Percentiles rank a stretch among this genome's conserved stretches.
Conservation (phyloP, 2,888 invertebrate species). For the Cheilosia vernalis region DNA sequence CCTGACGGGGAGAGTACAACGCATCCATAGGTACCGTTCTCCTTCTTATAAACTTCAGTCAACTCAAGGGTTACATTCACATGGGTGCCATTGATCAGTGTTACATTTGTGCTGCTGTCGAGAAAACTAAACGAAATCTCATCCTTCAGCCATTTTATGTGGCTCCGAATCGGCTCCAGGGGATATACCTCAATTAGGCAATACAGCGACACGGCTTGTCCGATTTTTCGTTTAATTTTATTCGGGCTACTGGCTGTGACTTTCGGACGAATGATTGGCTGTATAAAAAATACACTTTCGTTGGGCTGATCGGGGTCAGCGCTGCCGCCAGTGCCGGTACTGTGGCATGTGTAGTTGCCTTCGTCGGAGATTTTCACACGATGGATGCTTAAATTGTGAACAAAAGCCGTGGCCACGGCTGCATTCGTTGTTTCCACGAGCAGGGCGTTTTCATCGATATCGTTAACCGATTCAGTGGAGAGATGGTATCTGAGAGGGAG, state of each 20-base stretch:
- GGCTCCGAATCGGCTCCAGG: constrained; percentile 81
- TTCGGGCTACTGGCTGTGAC: constrained; percentile 83
- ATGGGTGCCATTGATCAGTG: constrained; percentile 85
- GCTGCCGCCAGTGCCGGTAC: constrained; percentile 82
- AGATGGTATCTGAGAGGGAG: constrained; percentile 47
- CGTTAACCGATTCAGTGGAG: constrained; percentile 59
- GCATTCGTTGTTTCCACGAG: constrained; percentile 81
- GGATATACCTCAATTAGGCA: constrained; percentile 87
- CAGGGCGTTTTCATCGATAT: constrained; percentile 60
- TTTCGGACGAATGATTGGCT: constrained; percentile 83
- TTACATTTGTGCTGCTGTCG: constrained; percentile 81
- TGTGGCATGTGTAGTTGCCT: constrained; percentile 86
- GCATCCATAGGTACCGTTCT: constrained; percentile 90
- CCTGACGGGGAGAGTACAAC: constrained; percentile 80
- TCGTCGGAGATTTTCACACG: constrained; percentile 85
- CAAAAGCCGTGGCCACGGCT: constrained; percentile 81
- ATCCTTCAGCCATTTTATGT: constrained; percentile 85
- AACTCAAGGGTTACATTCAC: constrained; percentile 86
- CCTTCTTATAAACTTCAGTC: constrained; percentile 86
- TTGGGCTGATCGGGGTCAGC: constrained; percentile 76
- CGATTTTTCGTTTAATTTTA: constrained; percentile 84
- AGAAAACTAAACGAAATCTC: constrained; percentile 82
- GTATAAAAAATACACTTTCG: constrained; percentile 80
- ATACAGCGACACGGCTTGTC: constrained; percentile 84
- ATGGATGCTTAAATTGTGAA: constrained; percentile 84